Conservation (phyloP, 1,140 invertebrate genomes). For the Drosophila nebulosa region DNA sequence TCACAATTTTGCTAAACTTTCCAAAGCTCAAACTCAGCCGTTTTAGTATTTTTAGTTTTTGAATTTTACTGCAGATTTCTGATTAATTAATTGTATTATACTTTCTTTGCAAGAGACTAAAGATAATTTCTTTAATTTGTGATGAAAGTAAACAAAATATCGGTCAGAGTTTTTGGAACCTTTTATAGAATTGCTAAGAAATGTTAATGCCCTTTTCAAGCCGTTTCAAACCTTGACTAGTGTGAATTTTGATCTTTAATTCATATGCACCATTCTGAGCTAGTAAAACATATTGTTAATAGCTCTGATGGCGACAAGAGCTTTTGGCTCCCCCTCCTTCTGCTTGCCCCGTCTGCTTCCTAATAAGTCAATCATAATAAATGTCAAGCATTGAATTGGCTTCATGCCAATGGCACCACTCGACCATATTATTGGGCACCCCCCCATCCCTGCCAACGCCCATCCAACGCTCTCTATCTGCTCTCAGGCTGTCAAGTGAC, state of each 20-base stretch:
- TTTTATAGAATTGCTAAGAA: too few species aligned
- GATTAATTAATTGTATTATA: too few species aligned
- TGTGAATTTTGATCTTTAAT: not conserved
- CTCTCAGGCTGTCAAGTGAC: conserved; percentile 41
- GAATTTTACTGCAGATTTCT: too few species aligned
- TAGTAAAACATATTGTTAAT: conserved; percentile 21
- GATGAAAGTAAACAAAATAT: too few species aligned
- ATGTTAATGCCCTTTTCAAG: too few species aligned
- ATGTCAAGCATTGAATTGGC: conserved; percentile 74
- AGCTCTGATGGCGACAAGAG: conserved; percentile 23
- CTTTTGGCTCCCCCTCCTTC: not conserved
- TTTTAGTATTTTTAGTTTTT: too few species aligned
- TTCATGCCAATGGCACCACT: conserved; percentile 58
- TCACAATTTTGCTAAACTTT: too few species aligned
- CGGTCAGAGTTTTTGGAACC: too few species aligned
- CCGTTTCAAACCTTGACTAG: too few species aligned
- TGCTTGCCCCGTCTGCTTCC: conserved; percentile 37
- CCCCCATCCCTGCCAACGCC: not conserved
- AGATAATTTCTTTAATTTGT: too few species aligned
- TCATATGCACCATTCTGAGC: not conserved
- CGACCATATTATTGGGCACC: conserved; percentile 14
- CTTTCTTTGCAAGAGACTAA: too few species aligned
- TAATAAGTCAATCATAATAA: conserved; percentile 79
- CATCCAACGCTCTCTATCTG: not conserved
- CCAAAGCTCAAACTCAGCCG: too few species aligned